Conservation (phyloP, 2,113 vertebrate genomes). For the Catharus fuscescens region DNA sequence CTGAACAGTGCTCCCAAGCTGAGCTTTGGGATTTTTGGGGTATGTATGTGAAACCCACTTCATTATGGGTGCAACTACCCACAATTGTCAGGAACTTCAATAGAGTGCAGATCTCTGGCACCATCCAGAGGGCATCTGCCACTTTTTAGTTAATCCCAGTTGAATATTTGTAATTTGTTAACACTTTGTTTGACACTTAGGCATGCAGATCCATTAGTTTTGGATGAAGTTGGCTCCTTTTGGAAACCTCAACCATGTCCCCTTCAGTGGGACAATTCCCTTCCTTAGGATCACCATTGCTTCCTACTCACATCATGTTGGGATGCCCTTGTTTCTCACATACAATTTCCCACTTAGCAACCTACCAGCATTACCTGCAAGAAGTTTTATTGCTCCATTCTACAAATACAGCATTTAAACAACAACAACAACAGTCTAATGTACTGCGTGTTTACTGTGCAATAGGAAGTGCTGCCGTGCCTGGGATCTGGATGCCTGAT, state of each 20-base stretch:
- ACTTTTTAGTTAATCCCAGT: neutral
- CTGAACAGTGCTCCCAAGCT: neutral
- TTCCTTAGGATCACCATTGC: neutral
- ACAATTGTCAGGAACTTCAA: neutral
- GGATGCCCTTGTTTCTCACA: neutral
- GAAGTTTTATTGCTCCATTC: neutral
- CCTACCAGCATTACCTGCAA: neutral
- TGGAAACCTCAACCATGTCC: neutral
- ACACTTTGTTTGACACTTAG: neutral
- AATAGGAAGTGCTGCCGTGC: accelerated
- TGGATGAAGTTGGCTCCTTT: neutral
- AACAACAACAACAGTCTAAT: too few species aligned
- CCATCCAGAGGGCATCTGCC: neutral
- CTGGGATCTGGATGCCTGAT: accelerated
- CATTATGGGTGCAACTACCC: neutral
- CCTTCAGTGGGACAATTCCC: neutral
- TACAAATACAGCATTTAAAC: neutral
- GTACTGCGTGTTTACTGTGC: neutral
- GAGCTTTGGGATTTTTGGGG: neutral
- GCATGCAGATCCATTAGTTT: neutral
- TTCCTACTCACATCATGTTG: accelerated
- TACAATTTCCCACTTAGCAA: neutral
- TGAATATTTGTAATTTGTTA: neutral
- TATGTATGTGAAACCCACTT: neutral
- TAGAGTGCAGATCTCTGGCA: neutral